These are phyloP conservation scores for Aleiodes testaceus DNA, from an alignment of 2,888 invertebrate species.

Conservation along the genomic window DNA sequence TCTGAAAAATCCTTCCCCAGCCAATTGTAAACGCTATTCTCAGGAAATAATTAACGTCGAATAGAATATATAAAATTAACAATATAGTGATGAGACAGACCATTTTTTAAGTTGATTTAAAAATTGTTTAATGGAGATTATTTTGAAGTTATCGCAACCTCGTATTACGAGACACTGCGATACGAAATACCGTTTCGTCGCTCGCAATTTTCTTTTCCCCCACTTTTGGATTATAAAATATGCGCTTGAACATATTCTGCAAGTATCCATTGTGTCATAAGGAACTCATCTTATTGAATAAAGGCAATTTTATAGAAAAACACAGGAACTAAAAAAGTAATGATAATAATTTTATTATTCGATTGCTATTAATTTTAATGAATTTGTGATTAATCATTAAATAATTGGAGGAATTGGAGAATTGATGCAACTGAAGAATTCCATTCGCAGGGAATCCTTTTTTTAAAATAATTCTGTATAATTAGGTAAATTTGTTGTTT, in stretches of 20 bases:
- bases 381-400: no score
- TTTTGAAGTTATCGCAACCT: neutral
- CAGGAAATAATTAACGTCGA: constrained; percentile 88
- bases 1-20: constrained; percentile 80
- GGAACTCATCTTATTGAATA: no score
- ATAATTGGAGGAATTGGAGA: no score
- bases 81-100: constrained; percentile 55
- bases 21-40: constrained; percentile 82
- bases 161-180: neutral
- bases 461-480: neutral
- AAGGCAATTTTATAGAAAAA: no score
- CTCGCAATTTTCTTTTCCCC: neutral
- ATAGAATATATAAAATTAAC: constrained; percentile 79
- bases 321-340: no score
- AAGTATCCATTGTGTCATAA: no score
- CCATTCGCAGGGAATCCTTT: neutral
- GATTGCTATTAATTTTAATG: no score
- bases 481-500: neutral
- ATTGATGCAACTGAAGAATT: neutral
- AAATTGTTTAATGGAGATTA: neutral
- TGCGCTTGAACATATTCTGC: no score
- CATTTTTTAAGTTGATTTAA: constrained; percentile 53
- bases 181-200: neutral
- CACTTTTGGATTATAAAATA: neutral
- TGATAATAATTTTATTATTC: no score